Evolutionary conservation across 1,140 invertebrate species (phyloP), one percentile per base, ranked within the genome.

Genomic region (Drosophila kurseongensis): DNA sequence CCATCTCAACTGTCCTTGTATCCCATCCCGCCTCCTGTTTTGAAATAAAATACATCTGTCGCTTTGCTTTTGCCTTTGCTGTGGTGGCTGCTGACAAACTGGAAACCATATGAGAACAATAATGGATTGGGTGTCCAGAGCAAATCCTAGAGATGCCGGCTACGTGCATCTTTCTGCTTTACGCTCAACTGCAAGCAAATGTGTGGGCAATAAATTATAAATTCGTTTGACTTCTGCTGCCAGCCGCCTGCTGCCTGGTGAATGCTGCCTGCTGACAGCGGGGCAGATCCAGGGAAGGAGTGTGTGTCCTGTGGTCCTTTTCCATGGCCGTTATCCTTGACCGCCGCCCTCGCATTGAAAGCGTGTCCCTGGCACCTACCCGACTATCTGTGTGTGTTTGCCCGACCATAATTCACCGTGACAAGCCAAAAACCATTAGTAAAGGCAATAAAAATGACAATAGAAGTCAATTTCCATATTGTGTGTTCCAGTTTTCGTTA

Each of bases 161-260:
- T 45, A 66, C 60, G 73, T 80, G 75, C 74, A 79, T 52, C 75
- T 16, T 54, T 23, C 71, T 74, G 72, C 73, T 78, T 90, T 80
- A 80, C 55, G 80, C 76, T 90, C 77, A 84, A 89, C 73, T 88
- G 84, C 84, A 72, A 84, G 73, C 68, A 80, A 89, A 89, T 84
- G 84, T 75, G 61, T 75, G 23, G 72, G 73, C 68, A 54, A 90
- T 88, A 88, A 88, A 88, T 88, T 88, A 88, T 84, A 84, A 88
- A 88, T 88, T 88, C 84, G 84, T 88, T 88, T 88, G 84, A 88
- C 84, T 88, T 84, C 84, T 89, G 84, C 80, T 88, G 66, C 83
- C 71, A 65, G 62, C 65, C 35, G 62, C 38, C 60, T 51, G 60
- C 61, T 89, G 66, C 63, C 67, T 85, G 18, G 18, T 18, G 18